These are phyloP conservation scores for Lordiphosa stackelbergi DNA, from an alignment of 1,140 invertebrate species.

Conservation along the genomic window DNA sequence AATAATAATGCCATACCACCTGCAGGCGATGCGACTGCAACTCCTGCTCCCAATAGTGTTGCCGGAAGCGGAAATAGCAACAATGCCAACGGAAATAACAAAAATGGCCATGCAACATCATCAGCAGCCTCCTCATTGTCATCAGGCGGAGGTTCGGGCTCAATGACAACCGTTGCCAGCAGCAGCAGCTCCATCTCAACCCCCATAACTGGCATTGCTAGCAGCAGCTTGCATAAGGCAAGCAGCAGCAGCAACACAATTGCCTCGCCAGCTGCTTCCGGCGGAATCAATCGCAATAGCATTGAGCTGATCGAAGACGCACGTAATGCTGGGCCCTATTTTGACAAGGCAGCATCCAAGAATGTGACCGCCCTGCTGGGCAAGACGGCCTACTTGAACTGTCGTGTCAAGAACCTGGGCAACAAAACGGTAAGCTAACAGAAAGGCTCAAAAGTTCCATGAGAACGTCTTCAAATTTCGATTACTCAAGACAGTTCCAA, in stretches of 20 bases:
- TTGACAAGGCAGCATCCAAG: constrained; percentile 73
- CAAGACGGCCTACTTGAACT: constrained; percentile 90
- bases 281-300: constrained; percentile 63
- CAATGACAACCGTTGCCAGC: constrained; percentile 51
- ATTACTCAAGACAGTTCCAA: background rate
- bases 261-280: constrained; percentile 29
- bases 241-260: constrained; percentile 40
- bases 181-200: constrained; percentile 24
- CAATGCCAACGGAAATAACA: constrained; percentile 47
- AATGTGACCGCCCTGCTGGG: constrained; percentile 88
- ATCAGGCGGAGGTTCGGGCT: constrained; percentile 12
- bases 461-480: background rate
- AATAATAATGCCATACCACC: constrained; percentile 63
- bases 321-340: constrained; percentile 72
- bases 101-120: constrained; percentile 44
- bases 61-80: constrained; percentile 47
- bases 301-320: constrained; percentile 67
- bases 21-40: constrained; percentile 22
- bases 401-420: constrained; percentile 89
- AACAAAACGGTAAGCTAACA: constrained; percentile 84
- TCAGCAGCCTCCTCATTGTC: constrained; percentile 3
- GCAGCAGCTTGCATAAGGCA: constrained; percentile 58
- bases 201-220: constrained; percentile 49
- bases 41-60: constrained; percentile 36
- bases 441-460: constrained; percentile 1